Evolutionary conservation across 2,113 vertebrate species (phyloP), one percentile per base, ranked within the genome.

Genomic region (Macquaria australasica): DNA sequence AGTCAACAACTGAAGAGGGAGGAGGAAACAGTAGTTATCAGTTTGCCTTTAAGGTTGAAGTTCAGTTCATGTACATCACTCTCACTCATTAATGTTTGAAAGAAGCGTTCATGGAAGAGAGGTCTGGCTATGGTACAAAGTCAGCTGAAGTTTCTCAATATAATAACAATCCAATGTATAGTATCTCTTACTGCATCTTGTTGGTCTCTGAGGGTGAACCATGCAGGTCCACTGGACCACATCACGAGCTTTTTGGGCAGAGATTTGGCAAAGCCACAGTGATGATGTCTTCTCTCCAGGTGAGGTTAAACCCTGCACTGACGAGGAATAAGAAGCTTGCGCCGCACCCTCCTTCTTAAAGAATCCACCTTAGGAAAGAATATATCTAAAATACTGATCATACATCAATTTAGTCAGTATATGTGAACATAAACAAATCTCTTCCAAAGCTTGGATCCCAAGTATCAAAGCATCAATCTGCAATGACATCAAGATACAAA

Each of bases 341-440:
- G 6, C 70, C 5, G 4, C 11, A 41, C 67, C 8, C 31, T 69
- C 25, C 60, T 69, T 82, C 67, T 68, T 43, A 77, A 69, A 80
- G 12, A 83, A 79, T 83, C 53, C 80, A 73, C 39, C n/a, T 63
- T 60, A 45, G 55, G 67, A 77, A 73, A 68, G 50, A 73, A 58
- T n/a, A 8, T 2, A 71, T 60, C 18, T 28, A 37, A 77, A 53
- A 58, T 18, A 50, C n/a, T 28, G 60, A 87, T 74, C 72, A 28
- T 51, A 74, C 15, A 53, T 51, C 64, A 56, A 28, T 67, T 77
- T 28, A 50, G 53, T 64, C 25, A 0, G 48, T 20, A 31, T n/a
- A 64, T 25, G 74, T 82, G 69, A 86, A 83, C 15, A 88, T 66
- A 16, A 85, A 71, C 50, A 81, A 64, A 79, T 85, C 25, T 80